Evolutionary conservation across 2,888 invertebrate genomes (phyloP).

Genomic region (Drosophila neotestacea): DNA sequence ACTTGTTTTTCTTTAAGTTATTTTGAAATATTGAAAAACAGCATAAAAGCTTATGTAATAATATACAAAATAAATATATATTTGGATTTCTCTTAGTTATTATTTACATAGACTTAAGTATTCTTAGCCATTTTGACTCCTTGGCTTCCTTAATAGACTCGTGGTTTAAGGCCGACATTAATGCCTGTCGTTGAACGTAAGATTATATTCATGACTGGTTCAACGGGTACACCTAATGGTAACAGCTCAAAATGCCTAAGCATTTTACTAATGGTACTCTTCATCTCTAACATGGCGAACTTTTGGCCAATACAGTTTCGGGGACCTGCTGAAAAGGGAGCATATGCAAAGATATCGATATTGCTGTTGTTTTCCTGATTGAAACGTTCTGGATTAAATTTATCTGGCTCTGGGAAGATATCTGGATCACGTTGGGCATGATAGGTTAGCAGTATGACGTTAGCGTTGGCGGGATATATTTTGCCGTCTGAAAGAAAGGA

Average conservation of each 20-base stretch:
- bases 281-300: constrained; percentile 83
- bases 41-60: too few species aligned
- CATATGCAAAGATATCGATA: constrained; percentile 83
- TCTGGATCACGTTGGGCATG: constrained; percentile 77
- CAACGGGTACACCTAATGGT: constrained; percentile 72
- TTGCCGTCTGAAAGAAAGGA: constrained; percentile 72
- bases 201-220: constrained; percentile 73
- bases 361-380: constrained; percentile 66
- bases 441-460: constrained; percentile 72
- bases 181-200: constrained; percentile 76
- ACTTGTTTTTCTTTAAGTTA: too few species aligned
- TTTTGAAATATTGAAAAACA: too few species aligned
- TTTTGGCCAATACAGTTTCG: constrained; percentile 84
- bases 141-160: constrained; percentile 49
- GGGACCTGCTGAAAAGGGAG: constrained; percentile 83
- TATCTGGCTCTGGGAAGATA: constrained; percentile 78
- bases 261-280: constrained; percentile 79
- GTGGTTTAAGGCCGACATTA: constrained; percentile 73
- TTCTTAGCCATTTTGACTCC: background rate
- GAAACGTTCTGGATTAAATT: constrained; percentile 82
- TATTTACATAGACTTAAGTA: background rate
- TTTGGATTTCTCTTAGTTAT: too few species aligned
- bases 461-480: constrained; percentile 71
- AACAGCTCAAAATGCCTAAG: constrained; percentile 79
- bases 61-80: too few species aligned